Conservation (phyloP, 2,888 invertebrate species). For the Cylloceria caligata region DNA sequence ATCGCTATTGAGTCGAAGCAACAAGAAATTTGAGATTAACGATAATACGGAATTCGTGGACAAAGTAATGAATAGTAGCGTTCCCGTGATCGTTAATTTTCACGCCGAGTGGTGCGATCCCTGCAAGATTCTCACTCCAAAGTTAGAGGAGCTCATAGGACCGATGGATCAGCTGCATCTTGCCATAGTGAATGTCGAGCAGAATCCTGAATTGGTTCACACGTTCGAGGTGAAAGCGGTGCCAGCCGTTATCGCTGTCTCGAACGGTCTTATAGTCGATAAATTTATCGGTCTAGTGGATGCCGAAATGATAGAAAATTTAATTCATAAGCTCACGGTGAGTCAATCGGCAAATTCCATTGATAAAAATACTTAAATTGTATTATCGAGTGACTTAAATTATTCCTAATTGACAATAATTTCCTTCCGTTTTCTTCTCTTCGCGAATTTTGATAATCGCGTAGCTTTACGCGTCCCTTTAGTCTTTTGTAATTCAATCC, state of each 20-base stretch:
- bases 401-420: conserved; percentile 23
- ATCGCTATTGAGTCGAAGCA: conserved; percentile 75
- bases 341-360: conserved; percentile 52
- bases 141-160: conserved; percentile 91
- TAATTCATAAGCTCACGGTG: conserved; percentile 88
- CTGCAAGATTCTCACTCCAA: conserved; percentile 94
- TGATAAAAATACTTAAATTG: conserved; percentile 61
- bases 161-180: conserved; percentile 90
- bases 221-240: conserved; percentile 94
- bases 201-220: conserved; percentile 92
- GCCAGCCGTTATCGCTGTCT: conserved; percentile 92
- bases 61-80: conserved; percentile 93
- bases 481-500: conserved; percentile 2
- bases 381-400: conserved; percentile 18
- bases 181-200: conserved; percentile 93
- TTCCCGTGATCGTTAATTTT: conserved; percentile 95
- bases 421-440: conserved; percentile 18
- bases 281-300: conserved; percentile 95
- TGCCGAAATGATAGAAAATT: conserved; percentile 91
- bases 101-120: conserved; percentile 97
- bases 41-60: conserved; percentile 92
- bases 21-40: conserved; percentile 86
- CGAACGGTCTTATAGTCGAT: conserved; percentile 93
- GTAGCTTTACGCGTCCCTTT: neutral
- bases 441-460: neutral